Evolutionary conservation across 1,140 invertebrate genomes (phyloP).

Genomic region (Listronotus oregonensis): DNA sequence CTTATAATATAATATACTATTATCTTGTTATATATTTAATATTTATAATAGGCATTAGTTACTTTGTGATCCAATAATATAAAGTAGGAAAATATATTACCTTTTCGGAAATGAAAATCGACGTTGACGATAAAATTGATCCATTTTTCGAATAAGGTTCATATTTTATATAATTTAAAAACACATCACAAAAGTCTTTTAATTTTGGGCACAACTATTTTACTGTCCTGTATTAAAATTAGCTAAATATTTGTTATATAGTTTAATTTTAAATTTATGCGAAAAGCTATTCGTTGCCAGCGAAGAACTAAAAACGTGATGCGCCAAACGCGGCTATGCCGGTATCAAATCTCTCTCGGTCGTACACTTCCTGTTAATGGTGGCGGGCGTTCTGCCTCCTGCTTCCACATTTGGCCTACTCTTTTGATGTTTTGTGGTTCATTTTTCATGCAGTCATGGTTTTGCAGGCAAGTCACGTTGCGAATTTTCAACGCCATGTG

Average conservation of each 20-base stretch:
- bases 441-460: not conserved
- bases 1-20: too few species aligned
- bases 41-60: too few species aligned
- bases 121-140: conserved; percentile 23
- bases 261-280: not conserved
- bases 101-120: conserved; percentile 29
- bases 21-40: too few species aligned
- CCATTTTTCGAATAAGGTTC: conserved; percentile 22
- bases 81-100: conserved; percentile 12
- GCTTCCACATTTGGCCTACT: conserved; percentile 26
- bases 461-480: too few species aligned
- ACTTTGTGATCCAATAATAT: too few species aligned
- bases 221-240: too few species aligned
- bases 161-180: not conserved
- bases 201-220: too few species aligned
- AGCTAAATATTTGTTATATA: too few species aligned
- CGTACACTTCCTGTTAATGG: not conserved
- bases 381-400: conserved; percentile 4
- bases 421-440: not conserved
- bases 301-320: not conserved
- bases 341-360: conserved; percentile 1
- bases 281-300: not conserved
- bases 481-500: too few species aligned
- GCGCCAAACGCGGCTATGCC: not conserved
- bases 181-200: too few species aligned